These are phyloP conservation scores for Oithona nana DNA, from an alignment of 2,888 invertebrate genomes.

Conservation along the genomic window DNA sequence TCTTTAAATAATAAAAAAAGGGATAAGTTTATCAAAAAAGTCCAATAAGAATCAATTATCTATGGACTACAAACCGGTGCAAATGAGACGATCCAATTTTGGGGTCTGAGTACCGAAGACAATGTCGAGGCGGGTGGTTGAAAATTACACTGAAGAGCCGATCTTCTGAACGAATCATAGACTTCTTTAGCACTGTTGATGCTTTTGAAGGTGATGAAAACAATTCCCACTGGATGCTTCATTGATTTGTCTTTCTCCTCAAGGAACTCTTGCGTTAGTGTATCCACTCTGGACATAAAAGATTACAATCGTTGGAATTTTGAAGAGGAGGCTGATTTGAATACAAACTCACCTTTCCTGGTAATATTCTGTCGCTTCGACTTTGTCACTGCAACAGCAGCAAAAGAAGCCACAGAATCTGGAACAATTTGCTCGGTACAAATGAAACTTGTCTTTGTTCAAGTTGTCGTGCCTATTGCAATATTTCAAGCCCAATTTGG, in stretches of 20 bases:
- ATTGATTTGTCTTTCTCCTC: slow-evolving; percentile 55
- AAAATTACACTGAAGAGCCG: slow-evolving; percentile 26
- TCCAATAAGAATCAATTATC: too few relatives aligned
- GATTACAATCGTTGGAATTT: too few relatives aligned
- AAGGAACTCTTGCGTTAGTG: slow-evolving; percentile 51
- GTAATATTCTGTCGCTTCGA: slow-evolving; percentile 70
- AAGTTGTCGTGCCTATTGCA: slow-evolving; percentile 39
- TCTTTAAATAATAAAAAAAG: too few relatives aligned
- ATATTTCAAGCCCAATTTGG: neutral
- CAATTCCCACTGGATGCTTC: slow-evolving; percentile 66
- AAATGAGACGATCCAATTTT: slow-evolving; percentile 60
- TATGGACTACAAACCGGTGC: slow-evolving; percentile 41
- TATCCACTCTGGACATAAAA: too few relatives aligned
- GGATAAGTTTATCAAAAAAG: too few relatives aligned
- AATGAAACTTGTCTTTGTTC: neutral
- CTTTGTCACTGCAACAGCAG: slow-evolving; percentile 24
- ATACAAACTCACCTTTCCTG: too few relatives aligned
- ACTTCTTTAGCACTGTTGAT: slow-evolving; percentile 29
- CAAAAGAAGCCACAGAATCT: slow-evolving; percentile 1
- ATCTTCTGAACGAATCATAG: neutral
- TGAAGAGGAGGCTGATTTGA: too few relatives aligned
- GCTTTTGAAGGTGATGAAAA: slow-evolving; percentile 57
- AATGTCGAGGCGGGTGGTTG: slow-evolving; percentile 33
- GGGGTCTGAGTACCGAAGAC: slow-evolving; percentile 34
- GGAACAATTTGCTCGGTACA: neutral